Evolutionary conservation across 2,113 vertebrate genomes (phyloP).

Genomic region (Lipophrys pholis): DNA sequence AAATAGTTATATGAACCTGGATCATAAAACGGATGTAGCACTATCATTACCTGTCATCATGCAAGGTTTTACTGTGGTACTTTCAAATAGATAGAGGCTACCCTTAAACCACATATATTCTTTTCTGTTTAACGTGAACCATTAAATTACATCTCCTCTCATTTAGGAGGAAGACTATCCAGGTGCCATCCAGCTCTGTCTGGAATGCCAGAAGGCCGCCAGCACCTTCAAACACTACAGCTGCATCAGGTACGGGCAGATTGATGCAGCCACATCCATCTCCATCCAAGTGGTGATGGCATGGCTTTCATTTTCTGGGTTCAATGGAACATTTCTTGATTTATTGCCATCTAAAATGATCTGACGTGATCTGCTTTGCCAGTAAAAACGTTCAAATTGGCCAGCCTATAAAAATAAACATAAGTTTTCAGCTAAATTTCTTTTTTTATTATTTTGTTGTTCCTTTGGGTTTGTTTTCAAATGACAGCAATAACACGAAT

Average conservation of each 20-base stretch:
- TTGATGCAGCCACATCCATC: background rate
- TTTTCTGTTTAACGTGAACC: too few species aligned
- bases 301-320: background rate
- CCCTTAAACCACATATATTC: too few species aligned
- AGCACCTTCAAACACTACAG: constrained; percentile 99
- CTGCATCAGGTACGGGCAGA: constrained; percentile 91
- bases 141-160: constrained; percentile 12
- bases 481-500: background rate
- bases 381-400: background rate
- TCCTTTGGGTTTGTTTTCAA: background rate
- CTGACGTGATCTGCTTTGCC: background rate
- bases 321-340: background rate
- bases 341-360: background rate
- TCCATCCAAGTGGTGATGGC: background rate
- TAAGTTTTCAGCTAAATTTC: too few species aligned
- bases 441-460: too few species aligned
- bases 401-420: too few species aligned
- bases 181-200: constrained; percentile 96
- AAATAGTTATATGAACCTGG: background rate
- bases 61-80: background rate
- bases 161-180: constrained; percentile 97
- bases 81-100: background rate
- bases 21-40: constrained; percentile 5
- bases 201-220: constrained; percentile 98
- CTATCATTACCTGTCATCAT: background rate